A percentile compares a stretch with the other conserved stretches of the same genome.
phyloP scores from a whole-genome alignment of 2,888 invertebrate genomes.

The Entomobrya multifasciata region DNA sequence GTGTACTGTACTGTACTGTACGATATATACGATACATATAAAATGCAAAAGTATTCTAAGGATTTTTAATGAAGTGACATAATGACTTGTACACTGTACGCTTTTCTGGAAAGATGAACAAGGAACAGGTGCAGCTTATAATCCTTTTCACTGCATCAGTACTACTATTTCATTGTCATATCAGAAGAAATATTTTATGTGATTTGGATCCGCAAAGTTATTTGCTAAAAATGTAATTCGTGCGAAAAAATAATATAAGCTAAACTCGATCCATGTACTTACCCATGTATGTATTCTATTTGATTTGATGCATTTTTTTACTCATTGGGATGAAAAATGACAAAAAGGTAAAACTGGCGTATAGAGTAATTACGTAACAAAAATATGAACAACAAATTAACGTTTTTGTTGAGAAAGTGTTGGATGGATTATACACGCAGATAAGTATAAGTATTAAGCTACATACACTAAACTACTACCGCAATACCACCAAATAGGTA shows the following conservation, averaged over 20 bases:
- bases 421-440: not conserved
- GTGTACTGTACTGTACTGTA: too few relatives aligned
- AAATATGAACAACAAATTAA: too few relatives aligned
- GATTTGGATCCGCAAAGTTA: not conserved
- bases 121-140: slow-evolving; percentile 34
- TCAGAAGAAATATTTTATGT: slow-evolving; percentile 4
- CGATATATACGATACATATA: too few relatives aligned
- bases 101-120: slow-evolving; percentile 20
- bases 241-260: not conserved
- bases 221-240: not conserved
- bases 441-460: not conserved
- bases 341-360: not conserved
- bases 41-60: too few relatives aligned
- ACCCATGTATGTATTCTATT: not conserved
- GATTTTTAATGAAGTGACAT: not conserved
- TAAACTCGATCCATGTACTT: not conserved
- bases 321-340: slow-evolving; percentile 18
- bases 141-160: too few relatives aligned
- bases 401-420: slow-evolving; percentile 2
- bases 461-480: too few relatives aligned
- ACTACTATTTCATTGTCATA: slow-evolving; percentile 48
- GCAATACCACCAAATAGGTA: not conserved
- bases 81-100: not conserved
- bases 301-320: not conserved
- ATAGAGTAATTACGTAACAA: too few relatives aligned